These are phyloP conservation scores for Ptychoptera albimana DNA, from an alignment of 2,888 invertebrate genomes.

Conservation along the genomic window DNA sequence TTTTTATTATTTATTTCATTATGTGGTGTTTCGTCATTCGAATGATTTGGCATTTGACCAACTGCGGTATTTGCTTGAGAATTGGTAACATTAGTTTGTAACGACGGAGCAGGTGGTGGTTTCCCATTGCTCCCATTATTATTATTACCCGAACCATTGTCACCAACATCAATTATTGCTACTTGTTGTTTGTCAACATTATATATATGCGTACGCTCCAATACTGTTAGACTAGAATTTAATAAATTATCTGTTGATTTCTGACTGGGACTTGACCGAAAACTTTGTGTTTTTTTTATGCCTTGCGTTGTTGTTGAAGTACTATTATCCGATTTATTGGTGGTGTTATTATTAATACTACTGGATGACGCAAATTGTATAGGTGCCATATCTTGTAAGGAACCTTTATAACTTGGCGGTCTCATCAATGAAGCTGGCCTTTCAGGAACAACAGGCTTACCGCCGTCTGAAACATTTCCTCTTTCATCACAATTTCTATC, in stretches of 20 bases:
- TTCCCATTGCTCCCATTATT: not conserved
- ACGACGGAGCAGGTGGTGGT: not conserved
- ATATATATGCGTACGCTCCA: constrained; percentile 14
- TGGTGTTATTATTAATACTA: not conserved
- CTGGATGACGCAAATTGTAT: not conserved
- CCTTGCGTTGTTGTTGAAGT: not conserved
- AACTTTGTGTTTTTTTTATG: constrained; percentile 13
- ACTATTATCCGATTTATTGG: not conserved
- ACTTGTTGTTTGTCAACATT: constrained; percentile 14
- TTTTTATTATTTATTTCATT: too few species aligned
- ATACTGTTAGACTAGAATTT: constrained; percentile 8
- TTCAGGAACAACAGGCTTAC: constrained; percentile 69
- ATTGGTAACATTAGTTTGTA: not conserved
- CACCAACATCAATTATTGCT: constrained; percentile 12
- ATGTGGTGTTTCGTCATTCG: too few species aligned
- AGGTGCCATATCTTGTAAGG: not conserved
- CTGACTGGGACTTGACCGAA: constrained; percentile 8
- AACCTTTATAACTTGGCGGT: constrained; percentile 10
- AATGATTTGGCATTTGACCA: too few species aligned
- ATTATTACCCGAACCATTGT: constrained; percentile 3
- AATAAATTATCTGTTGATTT: not conserved
- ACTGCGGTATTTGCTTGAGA: too few species aligned
- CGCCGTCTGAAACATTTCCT: constrained; percentile 10
- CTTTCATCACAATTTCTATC: constrained; percentile 10
- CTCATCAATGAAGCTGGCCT: constrained; percentile 34